These are phyloP conservation scores for Eristalis arbustorum DNA, from an alignment of 2,888 invertebrate genomes.

Conservation along the genomic window DNA sequence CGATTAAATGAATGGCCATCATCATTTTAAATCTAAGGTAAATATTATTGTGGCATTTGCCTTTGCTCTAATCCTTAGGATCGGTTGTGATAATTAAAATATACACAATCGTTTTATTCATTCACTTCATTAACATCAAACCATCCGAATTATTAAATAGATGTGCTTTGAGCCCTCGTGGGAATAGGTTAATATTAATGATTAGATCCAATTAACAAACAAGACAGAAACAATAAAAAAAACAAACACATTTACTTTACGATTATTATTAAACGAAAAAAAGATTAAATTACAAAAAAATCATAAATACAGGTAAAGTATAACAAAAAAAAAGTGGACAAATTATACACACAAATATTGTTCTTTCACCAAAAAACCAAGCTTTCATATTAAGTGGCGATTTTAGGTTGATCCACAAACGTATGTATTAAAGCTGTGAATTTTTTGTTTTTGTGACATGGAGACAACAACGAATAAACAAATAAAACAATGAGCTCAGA, in stretches of 20 bases:
- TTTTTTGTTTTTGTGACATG: conserved; percentile 49
- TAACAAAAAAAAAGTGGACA: conserved; percentile 39
- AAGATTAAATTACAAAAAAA: conserved; percentile 37
- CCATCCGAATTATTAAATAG: not conserved
- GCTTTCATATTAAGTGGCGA: conserved; percentile 20
- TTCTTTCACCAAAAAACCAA: conserved; percentile 34
- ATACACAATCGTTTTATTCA: not conserved
- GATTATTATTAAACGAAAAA: conserved; percentile 52
- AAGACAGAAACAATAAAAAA: conserved; percentile 51
- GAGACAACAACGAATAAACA: conserved; percentile 46
- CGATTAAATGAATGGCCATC: not conserved
- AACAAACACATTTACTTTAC: conserved; percentile 49
- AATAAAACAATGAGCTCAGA: conserved; percentile 71
- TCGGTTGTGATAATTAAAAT: not conserved
- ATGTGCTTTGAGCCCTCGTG: conserved; percentile 22
- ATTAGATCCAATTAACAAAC: conserved; percentile 35
- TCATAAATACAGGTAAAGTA: conserved; percentile 28
- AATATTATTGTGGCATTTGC: not conserved
- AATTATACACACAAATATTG: conserved; percentile 35
- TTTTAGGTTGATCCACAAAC: conserved; percentile 16
- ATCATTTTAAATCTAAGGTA: not conserved
- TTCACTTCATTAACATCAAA: not conserved
- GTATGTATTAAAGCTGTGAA: conserved; percentile 49
- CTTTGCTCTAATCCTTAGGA: not conserved
- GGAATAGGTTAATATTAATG: conserved; percentile 60